Conservation (phyloP, 2,797 vertebrate species). For the Notoglanidium macrostoma region DNA sequence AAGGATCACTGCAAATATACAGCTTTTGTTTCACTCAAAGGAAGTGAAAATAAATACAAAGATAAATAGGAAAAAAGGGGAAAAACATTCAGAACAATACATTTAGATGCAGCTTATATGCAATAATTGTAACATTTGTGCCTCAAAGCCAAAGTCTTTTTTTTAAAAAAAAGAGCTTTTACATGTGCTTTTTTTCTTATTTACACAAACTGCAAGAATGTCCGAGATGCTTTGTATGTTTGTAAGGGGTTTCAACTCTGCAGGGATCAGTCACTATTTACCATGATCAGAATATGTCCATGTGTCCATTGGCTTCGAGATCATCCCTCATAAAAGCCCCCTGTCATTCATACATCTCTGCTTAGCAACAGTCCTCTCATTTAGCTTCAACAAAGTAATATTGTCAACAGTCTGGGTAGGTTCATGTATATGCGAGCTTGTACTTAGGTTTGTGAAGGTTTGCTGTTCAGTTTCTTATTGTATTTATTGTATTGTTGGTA, state of each 20-base stretch:
- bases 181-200: constrained; percentile 39
- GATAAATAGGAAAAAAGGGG: constrained; percentile 44
- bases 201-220: constrained; percentile 34
- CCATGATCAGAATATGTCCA: constrained; percentile 15
- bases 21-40: constrained; percentile 8
- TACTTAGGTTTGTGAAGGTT: constrained; percentile 15
- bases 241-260: constrained; percentile 22
- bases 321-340: background rate
- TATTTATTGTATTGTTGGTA: constrained; percentile 11
- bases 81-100: constrained; percentile 35
- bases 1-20: constrained; percentile 1
- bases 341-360: constrained; percentile 31
- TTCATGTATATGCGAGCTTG: background rate
- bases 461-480: background rate
- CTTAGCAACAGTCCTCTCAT: constrained; percentile 18
- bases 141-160: constrained; percentile 47
- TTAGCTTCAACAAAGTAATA: constrained; percentile 21
- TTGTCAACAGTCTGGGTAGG: constrained; percentile 19
- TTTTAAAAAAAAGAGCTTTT: constrained; percentile 55
- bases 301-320: background rate
- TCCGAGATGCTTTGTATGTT: constrained; percentile 12
- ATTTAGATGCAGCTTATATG: constrained; percentile 36
- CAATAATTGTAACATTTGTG: constrained; percentile 36
- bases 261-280: constrained; percentile 3
- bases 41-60: constrained; percentile 56